Percentiles rank a stretch among this genome's conserved stretches.
These are phyloP conservation scores for Eclectus roratus DNA, from an alignment of 2,113 vertebrate species.

Conservation along the genomic window DNA sequence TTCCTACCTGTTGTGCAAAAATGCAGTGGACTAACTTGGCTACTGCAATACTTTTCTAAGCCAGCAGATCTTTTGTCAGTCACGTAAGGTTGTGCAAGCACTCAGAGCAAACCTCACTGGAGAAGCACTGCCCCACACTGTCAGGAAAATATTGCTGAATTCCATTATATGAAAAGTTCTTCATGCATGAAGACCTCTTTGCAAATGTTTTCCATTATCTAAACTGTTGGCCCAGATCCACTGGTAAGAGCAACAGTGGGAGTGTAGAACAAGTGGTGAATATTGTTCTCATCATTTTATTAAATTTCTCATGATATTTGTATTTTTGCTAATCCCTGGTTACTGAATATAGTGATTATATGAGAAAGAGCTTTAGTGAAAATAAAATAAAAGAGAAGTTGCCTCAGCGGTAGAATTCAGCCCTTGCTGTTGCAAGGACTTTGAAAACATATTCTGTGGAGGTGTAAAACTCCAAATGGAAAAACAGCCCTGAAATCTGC, in stretches of 20 bases:
- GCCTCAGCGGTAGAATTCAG: background rate
- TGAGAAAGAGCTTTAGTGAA: background rate
- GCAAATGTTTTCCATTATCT: slow-evolving; percentile 49
- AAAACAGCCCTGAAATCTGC: background rate
- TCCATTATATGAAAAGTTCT: background rate
- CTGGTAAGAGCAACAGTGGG: background rate
- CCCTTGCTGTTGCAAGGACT: background rate
- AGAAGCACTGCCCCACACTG: slow-evolving; percentile 8
- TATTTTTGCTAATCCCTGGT: slow-evolving; percentile 6
- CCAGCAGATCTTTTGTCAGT: background rate
- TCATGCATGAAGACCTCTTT: background rate
- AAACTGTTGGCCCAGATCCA: background rate
- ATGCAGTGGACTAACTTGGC: background rate
- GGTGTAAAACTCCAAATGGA: background rate
- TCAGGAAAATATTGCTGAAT: slow-evolving; percentile 29
- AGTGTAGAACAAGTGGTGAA: background rate
- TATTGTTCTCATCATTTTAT: background rate
- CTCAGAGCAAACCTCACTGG: background rate
- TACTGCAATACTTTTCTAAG: background rate
- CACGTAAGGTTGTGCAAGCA: background rate
- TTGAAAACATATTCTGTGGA: background rate
- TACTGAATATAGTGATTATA: background rate
- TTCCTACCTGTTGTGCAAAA: background rate
- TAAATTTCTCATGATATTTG: background rate
- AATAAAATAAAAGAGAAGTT: background rate